phyloP scores from a whole-genome alignment of 1,140 invertebrate species.

The Bombyx mori region ASM3026992v2 NC_085109.1:12388501-12389000 shows the following conservation, averaged over 20 bases:
- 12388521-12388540: constrained; percentile 37
- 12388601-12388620: constrained; percentile 57
- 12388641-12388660: constrained; percentile 29
- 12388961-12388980: background rate
- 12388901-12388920: constrained; percentile 38
- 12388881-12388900: constrained; percentile 67
- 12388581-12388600: constrained; percentile 47
- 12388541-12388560: constrained; percentile 56
- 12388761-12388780: constrained; percentile 38
- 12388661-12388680: constrained; percentile 56
- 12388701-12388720: constrained; percentile 7
- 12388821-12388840: constrained; percentile 40
- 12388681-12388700: constrained; percentile 21
- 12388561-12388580: constrained; percentile 52
- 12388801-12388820: constrained; percentile 22
- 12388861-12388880: constrained; percentile 66
- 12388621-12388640: constrained; percentile 39
- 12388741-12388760: constrained; percentile 38
- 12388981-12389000: background rate
- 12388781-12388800: constrained; percentile 24
- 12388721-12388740: constrained; percentile 19
- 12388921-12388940: background rate
- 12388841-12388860: constrained; percentile 63
- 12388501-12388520: constrained; percentile 9
- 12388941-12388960: background rate